Evolutionary conservation across 2,888 invertebrate species (phyloP).

Genomic region (Helleia helle): DNA sequence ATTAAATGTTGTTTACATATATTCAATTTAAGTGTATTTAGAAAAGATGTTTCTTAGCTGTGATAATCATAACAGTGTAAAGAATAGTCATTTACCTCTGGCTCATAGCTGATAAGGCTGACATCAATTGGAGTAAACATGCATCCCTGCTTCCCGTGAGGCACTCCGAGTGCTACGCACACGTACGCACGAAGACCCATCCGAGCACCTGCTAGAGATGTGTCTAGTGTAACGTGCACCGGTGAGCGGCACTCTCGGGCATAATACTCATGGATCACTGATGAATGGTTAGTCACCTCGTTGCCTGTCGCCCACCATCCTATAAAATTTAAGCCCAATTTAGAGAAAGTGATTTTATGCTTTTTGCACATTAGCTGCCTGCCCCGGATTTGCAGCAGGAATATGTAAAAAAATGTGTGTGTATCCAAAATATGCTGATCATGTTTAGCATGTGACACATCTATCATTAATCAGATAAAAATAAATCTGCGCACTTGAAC

Average conservation of each 20-base stretch:
- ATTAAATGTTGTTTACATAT: too few species aligned
- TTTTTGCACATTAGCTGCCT: too few species aligned
- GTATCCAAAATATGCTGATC: too few species aligned
- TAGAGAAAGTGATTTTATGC: neutral
- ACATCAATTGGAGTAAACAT: conserved; percentile 98
- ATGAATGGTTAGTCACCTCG: conserved; percentile 97
- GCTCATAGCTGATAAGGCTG: conserved; percentile 90
- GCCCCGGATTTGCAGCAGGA: too few species aligned
- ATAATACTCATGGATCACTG: conserved; percentile 98
- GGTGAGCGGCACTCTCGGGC: conserved; percentile 95
- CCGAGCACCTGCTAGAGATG: conserved; percentile 87
- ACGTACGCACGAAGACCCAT: conserved; percentile 97
- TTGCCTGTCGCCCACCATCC: conserved; percentile 99
- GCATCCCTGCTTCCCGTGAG: conserved; percentile 92
- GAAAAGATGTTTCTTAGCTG: too few species aligned
- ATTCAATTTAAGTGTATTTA: too few species aligned
- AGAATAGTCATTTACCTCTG: conserved; percentile 76
- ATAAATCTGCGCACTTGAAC: too few species aligned
- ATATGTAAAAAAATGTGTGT: too few species aligned
- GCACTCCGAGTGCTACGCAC: conserved; percentile 94
- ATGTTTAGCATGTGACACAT: neutral
- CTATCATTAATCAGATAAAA: neutral
- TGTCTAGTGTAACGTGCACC: conserved; percentile 96
- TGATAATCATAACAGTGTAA: too few species aligned
- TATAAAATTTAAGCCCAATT: conserved; percentile 24